A percentile compares a stretch with the other conserved stretches of the same genome.
Conservation (phyloP, 2,888 invertebrate genomes). For the Eilema depressum region DNA sequence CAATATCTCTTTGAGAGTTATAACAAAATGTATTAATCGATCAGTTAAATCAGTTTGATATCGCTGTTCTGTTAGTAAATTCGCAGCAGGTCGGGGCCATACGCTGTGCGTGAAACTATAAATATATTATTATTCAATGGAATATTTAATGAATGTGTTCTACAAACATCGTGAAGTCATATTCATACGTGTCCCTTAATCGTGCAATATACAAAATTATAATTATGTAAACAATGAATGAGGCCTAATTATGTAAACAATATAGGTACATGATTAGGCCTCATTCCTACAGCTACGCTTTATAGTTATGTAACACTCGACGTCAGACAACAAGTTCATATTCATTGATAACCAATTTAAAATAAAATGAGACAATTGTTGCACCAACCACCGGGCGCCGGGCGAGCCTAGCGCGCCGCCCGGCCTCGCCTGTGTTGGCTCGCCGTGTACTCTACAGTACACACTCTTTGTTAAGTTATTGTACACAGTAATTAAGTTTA, state of each 20-base stretch:
- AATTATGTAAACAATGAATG: no score
- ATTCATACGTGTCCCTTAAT: no score
- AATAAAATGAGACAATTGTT: background rate
- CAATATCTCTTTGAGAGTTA: background rate
- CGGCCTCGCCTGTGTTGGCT: background rate
- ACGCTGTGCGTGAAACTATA: no score
- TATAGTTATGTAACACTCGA: background rate
- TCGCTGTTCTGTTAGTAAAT: no score
- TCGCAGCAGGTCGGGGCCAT: no score
- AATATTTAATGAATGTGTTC: no score
- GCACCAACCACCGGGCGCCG: background rate
- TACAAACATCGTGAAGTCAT: no score
- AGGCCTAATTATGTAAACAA: no score
- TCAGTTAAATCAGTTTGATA: no score
- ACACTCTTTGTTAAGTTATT: slow-evolving; percentile 62
- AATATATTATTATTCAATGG: no score
- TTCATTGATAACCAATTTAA: background rate
- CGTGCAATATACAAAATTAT: background rate
- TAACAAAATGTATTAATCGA: background rate
- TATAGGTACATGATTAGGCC: no score
- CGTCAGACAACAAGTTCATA: background rate
- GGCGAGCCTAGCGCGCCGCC: background rate
- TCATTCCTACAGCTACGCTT: background rate
- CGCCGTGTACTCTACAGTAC: slow-evolving; percentile 14
- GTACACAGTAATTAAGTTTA: slow-evolving; percentile 62